These are phyloP conservation scores for Cricetomys ansorgei DNA, from an alignment of 2,113 vertebrate species.

Conservation along the genomic window DNA sequence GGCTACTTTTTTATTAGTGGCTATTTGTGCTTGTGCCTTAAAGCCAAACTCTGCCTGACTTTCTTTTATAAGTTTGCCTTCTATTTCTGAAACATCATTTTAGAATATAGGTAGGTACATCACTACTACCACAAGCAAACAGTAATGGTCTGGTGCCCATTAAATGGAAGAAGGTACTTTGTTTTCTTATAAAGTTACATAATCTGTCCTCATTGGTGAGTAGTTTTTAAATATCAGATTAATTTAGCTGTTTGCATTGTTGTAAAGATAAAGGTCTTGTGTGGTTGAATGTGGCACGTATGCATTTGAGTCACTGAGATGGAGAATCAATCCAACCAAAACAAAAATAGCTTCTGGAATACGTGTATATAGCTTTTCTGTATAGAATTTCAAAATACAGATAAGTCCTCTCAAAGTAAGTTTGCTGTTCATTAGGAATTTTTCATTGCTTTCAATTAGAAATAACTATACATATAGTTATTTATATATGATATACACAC, in stretches of 20 bases:
- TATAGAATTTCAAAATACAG: conserved; percentile 52
- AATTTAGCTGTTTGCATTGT: conserved; percentile 22
- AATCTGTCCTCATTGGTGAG: background rate
- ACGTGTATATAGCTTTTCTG: background rate
- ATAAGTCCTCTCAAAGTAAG: background rate
- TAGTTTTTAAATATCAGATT: conserved; percentile 38
- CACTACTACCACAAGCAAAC: background rate
- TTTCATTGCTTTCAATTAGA: conserved; percentile 47
- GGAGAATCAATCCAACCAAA: background rate
- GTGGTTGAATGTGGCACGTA: background rate
- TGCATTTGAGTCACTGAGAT: background rate
- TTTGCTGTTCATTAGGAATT: conserved; percentile 55
- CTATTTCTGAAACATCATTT: conserved; percentile 37
- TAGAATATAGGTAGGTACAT: background rate
- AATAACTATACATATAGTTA: background rate
- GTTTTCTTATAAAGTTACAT: conserved; percentile 16
- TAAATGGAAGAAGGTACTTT: conserved; percentile 5
- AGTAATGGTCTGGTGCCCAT: conserved; percentile 18
- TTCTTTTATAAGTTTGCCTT: conserved; percentile 44
- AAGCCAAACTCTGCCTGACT: conserved; percentile 12
- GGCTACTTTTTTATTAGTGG: conserved; percentile 23
- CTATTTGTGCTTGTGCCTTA: background rate
- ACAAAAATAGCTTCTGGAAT: conserved; percentile 51
- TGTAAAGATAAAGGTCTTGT: conserved; percentile 16
- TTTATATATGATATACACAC: too few species aligned